A percentile compares a stretch with the other conserved stretches of the same genome.
phyloP scores from a whole-genome alignment of 2,113 vertebrate genomes.

The Origma solitaria region DNA sequence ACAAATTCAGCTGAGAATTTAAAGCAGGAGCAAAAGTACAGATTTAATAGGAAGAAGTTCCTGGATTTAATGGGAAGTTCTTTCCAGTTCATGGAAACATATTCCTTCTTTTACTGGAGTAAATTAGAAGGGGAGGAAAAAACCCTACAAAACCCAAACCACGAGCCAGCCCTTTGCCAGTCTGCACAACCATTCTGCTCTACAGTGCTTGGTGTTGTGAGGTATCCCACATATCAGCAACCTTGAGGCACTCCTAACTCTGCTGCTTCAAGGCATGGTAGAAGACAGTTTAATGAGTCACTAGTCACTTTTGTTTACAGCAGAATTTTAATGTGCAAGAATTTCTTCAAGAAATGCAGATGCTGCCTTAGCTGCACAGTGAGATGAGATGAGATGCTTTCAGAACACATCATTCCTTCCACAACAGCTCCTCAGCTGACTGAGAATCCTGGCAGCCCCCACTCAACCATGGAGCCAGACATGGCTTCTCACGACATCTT shows the following conservation, averaged over 20 bases:
- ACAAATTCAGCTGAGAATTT: background rate
- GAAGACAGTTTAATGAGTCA: background rate
- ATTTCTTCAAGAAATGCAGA: background rate
- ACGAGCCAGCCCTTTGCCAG: background rate
- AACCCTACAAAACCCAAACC: background rate
- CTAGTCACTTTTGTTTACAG: background rate
- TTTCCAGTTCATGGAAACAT: background rate
- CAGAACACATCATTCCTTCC: fast-evolving
- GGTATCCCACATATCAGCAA: background rate
- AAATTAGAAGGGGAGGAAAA: background rate
- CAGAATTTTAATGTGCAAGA: background rate
- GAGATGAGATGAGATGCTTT: background rate
- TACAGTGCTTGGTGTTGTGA: background rate
- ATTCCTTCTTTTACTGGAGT: background rate
- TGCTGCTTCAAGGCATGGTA: background rate
- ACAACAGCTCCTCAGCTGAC: background rate
- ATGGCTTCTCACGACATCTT: slow-evolving; percentile 46
- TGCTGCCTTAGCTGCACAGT: background rate
- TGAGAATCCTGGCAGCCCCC: background rate
- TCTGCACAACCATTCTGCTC: background rate
- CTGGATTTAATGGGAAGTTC: background rate
- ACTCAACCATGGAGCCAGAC: background rate
- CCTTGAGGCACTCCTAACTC: background rate
- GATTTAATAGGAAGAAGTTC: background rate
- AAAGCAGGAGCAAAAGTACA: background rate